Percentiles rank a stretch among this genome's conserved stretches.
Conservation (phyloP, 2,797 vertebrate genomes). For the Peromyscus attwateri region DNA sequence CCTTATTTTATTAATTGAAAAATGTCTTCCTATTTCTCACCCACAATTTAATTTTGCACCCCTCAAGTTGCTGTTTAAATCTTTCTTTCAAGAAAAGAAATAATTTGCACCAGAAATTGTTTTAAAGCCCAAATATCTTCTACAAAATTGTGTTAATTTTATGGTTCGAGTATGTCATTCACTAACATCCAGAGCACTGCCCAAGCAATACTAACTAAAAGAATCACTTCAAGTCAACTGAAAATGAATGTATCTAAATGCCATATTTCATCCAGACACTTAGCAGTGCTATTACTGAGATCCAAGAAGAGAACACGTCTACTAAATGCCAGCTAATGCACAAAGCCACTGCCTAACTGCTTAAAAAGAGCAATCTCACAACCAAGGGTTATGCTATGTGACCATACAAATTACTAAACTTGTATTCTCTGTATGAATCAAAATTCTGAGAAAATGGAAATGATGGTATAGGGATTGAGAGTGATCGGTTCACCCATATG, state of each 20-base stretch:
- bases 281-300: neutral
- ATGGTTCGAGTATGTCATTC: slow-evolving; percentile 37
- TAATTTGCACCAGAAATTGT: slow-evolving; percentile 63
- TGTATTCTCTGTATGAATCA: neutral
- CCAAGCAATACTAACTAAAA: slow-evolving; percentile 53
- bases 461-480: neutral
- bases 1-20: slow-evolving; percentile 56
- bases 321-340: neutral
- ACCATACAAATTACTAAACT: neutral
- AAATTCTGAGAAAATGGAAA: slow-evolving; percentile 50
- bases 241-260: slow-evolving; percentile 48
- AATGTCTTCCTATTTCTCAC: slow-evolving; percentile 57
- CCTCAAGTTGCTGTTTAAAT: slow-evolving; percentile 52
- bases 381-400: neutral
- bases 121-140: slow-evolving; percentile 39
- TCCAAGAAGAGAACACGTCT: slow-evolving; percentile 5
- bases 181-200: neutral
- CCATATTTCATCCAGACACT: slow-evolving; percentile 28
- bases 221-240: slow-evolving; percentile 57
- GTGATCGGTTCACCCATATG: neutral
- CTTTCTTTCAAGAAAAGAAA: slow-evolving; percentile 54
- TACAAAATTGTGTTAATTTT: slow-evolving; percentile 41
- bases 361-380: slow-evolving; percentile 24
- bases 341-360: slow-evolving; percentile 1
- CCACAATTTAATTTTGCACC: slow-evolving; percentile 51